A percentile compares a stretch with the other conserved stretches of the same genome.
Conservation (phyloP, 2,888 invertebrate genomes). For the Lochmaea crataegi region DNA sequence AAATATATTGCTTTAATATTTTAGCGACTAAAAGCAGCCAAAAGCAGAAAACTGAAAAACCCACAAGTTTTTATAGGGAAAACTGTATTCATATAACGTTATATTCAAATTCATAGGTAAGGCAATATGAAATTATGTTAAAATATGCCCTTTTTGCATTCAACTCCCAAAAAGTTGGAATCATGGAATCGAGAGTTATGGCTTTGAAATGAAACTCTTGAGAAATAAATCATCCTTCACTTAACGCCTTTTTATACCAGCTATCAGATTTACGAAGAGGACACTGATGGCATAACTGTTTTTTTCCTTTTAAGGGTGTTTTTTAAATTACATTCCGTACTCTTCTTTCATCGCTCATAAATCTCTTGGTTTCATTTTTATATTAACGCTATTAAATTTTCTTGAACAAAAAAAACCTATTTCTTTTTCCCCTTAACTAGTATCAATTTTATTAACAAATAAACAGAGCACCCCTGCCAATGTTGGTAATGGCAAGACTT, state of each 20-base stretch:
- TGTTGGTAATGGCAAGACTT: too few relatives aligned
- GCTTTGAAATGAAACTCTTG: slow-evolving; percentile 38
- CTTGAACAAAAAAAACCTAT: not conserved
- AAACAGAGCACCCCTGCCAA: too few relatives aligned
- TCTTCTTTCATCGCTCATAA: slow-evolving; percentile 4
- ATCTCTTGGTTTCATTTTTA: not conserved
- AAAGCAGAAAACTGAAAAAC: slow-evolving; percentile 34
- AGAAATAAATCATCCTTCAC: slow-evolving; percentile 49
- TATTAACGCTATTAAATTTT: not conserved
- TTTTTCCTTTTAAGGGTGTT: slow-evolving; percentile 29
- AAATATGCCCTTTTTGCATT: slow-evolving; percentile 38
- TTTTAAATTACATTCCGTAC: slow-evolving; percentile 24
- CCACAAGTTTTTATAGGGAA: slow-evolving; percentile 21
- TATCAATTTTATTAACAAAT: too few relatives aligned
- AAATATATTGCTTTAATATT: slow-evolving; percentile 32
- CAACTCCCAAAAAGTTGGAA: slow-evolving; percentile 28
- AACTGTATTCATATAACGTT: slow-evolving; percentile 47
- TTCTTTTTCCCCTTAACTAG: too few relatives aligned
- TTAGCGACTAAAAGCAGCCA: slow-evolving; percentile 28
- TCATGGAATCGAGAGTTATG: slow-evolving; percentile 39
- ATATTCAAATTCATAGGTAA: slow-evolving; percentile 43
- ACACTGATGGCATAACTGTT: slow-evolving; percentile 27
- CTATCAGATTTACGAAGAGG: slow-evolving; percentile 42
- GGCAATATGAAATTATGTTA: slow-evolving; percentile 43
- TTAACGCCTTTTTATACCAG: slow-evolving; percentile 47